Percentiles rank a stretch among this genome's conserved stretches.
phyloP scores from a whole-genome alignment of 2,888 invertebrate species.

The Geophilus truncorum region DNA sequence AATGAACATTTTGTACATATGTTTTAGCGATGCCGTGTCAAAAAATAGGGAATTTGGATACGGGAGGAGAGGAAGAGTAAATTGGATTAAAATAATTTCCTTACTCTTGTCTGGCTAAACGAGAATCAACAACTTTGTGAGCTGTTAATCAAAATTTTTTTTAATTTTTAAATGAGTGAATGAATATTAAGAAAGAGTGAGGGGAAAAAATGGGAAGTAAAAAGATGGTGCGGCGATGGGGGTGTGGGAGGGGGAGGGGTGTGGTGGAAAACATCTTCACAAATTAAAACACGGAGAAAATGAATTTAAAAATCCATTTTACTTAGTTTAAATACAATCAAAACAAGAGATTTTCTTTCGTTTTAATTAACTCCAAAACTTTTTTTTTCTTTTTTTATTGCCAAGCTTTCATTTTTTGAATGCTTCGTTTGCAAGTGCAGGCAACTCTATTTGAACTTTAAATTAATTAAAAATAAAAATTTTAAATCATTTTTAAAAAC shows the following conservation, averaged over 20 bases:
- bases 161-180: neutral
- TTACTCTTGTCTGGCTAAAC: constrained; percentile 1
- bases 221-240: no score
- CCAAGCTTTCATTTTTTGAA: neutral
- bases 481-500: no score
- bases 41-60: neutral
- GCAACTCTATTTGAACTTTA: neutral
- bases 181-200: neutral
- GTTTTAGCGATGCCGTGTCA: neutral
- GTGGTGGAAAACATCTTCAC: neutral
- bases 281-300: constrained; percentile 11
- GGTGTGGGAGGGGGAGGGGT: no score
- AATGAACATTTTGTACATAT: neutral
- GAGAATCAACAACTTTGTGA: constrained; percentile 24
- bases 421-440: no score
- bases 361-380: neutral
- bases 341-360: neutral
- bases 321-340: constrained; percentile 15
- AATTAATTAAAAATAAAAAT: no score
- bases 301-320: constrained; percentile 15
- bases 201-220: neutral
- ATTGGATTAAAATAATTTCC: constrained; percentile 21
- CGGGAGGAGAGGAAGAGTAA: neutral
- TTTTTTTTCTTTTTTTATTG: neutral
- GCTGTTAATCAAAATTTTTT: constrained; percentile 3